Evolutionary conservation across 30 jellyfish, hydroid and myxozoan genomes (phyloP), one percentile per base, ranked within the genome.

Genomic region (Mastigias papua): DNA sequence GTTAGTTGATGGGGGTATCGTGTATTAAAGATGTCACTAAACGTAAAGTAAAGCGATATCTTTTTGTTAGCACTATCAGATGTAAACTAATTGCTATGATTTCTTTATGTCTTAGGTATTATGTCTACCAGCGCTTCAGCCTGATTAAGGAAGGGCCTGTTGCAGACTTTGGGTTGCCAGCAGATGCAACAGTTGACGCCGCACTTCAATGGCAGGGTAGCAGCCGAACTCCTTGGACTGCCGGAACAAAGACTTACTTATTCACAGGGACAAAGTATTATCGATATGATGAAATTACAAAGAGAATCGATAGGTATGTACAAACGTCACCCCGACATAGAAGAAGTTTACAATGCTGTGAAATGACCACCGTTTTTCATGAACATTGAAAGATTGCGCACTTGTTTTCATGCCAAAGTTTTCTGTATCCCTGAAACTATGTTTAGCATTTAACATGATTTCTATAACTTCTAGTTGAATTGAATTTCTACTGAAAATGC

Each of bases 121-220:
- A 80, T 67, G 66, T 79, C 1, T 92, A 80, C 90, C 58, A 57
- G 69, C 73, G 78, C 27, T 70, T 78, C 70, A 22, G 32, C 16
- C 75, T 23, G 9, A 61, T 33, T 0, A 22, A 58, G 1, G 97
- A 92, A 15, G 82, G 91, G 10, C 85, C 92, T 4, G 94, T 94
- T 66, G 49, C 69, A n/a, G 93, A 90, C 73, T 83, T 71, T 69
- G 98, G 98, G 0, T 54, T 94, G 28, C 96, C 97, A 3, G 66
- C 68, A 49, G 76, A 60, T 5, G 85, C 90, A 20, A 68, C 25
- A 0, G 91, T 94, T 48, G 98, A 94, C 61, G 98, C 98, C 17
- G 98, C 98, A 1, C 86, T 94, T 34, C 89, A 84, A 9, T 94
- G 98, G 98, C 74, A 78, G 26, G 95, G 95, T 34, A 94, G 87